These are phyloP conservation scores for Caerostris darwini DNA, from an alignment of 1,140 invertebrate species.

Conservation along the genomic window DNA sequence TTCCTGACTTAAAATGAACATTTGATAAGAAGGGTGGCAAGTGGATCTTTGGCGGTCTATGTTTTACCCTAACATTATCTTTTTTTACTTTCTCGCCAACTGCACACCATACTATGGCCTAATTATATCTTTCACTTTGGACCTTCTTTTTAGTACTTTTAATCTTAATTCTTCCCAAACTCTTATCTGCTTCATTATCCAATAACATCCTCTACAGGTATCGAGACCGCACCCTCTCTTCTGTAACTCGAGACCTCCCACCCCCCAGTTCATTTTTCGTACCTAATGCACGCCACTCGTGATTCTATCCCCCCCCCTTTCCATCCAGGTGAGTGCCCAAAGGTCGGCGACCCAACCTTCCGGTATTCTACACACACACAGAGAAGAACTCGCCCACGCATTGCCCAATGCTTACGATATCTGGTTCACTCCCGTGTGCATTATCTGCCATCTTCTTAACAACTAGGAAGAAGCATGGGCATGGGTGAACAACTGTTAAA, in stretches of 20 bases:
- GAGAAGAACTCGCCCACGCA: constrained; percentile 3
- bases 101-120: too few relatives aligned
- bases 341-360: constrained; percentile 17
- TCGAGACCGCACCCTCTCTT: not conserved
- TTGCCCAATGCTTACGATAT: not conserved
- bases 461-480: not conserved
- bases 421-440: not conserved
- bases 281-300: not conserved
- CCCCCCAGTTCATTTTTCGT: not conserved
- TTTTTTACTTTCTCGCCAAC: too few relatives aligned
- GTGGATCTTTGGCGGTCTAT: too few relatives aligned
- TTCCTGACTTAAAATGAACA: too few relatives aligned
- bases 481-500: not conserved
- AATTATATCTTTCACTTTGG: too few relatives aligned
- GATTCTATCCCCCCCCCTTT: not conserved
- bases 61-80: too few relatives aligned
- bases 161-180: not conserved
- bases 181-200: not conserved
- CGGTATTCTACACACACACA: constrained; percentile 8
- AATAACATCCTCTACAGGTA: not conserved
- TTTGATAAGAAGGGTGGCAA: too few relatives aligned
- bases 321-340: not conserved
- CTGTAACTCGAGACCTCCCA: too few relatives aligned
- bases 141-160: too few relatives aligned
- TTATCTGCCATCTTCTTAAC: not conserved